Evolutionary conservation across 1,140 invertebrate genomes (phyloP).

Genomic region (Monomorium pharaonis): DNA sequence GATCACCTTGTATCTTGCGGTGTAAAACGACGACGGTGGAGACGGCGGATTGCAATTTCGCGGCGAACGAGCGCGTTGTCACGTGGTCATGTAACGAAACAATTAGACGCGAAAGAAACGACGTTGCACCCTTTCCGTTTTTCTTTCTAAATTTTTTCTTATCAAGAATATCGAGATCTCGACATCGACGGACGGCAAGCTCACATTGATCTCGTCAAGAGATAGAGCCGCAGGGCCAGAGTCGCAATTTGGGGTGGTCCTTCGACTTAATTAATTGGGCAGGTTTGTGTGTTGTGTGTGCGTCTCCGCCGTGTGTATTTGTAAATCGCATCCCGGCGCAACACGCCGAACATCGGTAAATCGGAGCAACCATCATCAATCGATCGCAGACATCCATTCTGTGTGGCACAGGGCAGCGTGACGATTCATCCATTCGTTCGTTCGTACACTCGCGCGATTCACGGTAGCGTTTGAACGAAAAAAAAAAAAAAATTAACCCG

Average conservation of each 20-base stretch:
- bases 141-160: background rate
- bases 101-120: background rate
- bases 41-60: slow-evolving; percentile 3
- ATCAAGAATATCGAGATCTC: background rate
- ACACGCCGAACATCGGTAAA: slow-evolving; percentile 19
- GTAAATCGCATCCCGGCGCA: slow-evolving; percentile 26
- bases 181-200: background rate
- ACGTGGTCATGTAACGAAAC: background rate
- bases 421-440: slow-evolving; percentile 60
- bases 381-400: slow-evolving; percentile 39
- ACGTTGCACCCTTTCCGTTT: background rate
- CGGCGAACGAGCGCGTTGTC: background rate
- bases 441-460: slow-evolving; percentile 10
- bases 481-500: too few relatives aligned
- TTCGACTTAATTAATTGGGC: slow-evolving; percentile 53
- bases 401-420: slow-evolving; percentile 26
- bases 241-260: slow-evolving; percentile 36
- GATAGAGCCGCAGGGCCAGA: background rate
- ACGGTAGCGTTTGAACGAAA: background rate
- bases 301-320: slow-evolving; percentile 34
- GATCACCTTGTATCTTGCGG: background rate
- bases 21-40: background rate
- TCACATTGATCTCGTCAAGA: background rate
- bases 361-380: slow-evolving; percentile 18
- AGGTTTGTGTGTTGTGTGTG: slow-evolving; percentile 44